Base-by-base conservation (phyloP, 2,113 vertebrate species). In the Pungitius pungitius region DNA sequence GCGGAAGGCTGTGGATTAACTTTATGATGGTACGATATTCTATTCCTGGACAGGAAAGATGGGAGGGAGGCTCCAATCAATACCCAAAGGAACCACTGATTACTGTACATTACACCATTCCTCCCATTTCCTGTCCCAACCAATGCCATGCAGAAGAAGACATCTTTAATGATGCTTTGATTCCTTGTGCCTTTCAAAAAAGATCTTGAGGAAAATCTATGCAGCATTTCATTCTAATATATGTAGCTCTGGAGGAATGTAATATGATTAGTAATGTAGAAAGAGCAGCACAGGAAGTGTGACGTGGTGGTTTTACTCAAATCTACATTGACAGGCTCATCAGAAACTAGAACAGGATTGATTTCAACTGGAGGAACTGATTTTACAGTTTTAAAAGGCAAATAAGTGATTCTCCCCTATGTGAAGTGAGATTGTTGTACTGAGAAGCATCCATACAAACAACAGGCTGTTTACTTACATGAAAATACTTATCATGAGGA, bases 41-140 rank as follows among this genome's bases (percentile, higher is more conserved):
- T 86, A 68, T 77, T 84, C 60, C 68, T 78, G 77, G n/a, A 75
- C 80, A 82, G 83, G 83, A 87, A 76, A 76, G 42, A 79, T 56
- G 69, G 67, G 65, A 80, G 64, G 70, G 49, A 74, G 69, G 71
- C 79, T 77, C 11, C 4, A 65, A 90, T 91, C 90, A 88, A 91
- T 90, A 87, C 52, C 60, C 60, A 39, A 52, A 82, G 82, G 74
- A 86, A 70, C 60, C 65, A 76, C 60, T 58, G 64, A 82, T 88
- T 75, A 81, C 54, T 67, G 74, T 54, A 73, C 69, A 81, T 77
- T 66, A 70, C 26, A 76, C 60, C 63, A 58, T 47, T 43, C 74
- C 72, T 77, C 69, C 73, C 74, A 73, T 77, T 81, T 88, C 83
- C 74, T 78, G 37, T 45, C 59, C 59, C 4, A n/a, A 55, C 83